Conservation (phyloP, 2,888 invertebrate genomes). For the Monoplex corrugatus region DNA sequence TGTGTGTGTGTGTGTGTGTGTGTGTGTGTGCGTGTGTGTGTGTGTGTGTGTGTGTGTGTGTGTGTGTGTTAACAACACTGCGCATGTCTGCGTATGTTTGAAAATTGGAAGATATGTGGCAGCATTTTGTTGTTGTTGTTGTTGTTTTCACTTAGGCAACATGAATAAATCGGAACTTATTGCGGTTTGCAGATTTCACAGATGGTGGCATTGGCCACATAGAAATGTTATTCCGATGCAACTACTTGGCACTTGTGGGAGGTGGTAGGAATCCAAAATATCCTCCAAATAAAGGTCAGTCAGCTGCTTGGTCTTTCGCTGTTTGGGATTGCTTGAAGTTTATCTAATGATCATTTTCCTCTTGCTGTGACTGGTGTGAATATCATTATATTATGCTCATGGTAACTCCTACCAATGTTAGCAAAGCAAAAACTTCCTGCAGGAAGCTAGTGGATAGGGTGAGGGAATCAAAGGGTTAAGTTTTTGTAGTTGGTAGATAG, state of each 20-base stretch:
- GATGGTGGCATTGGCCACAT: constrained; percentile 96
- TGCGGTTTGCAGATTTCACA: constrained; percentile 87
- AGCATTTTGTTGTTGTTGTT: not conserved
- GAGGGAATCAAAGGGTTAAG: no score
- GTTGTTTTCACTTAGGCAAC: not conserved
- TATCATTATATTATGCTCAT: no score
- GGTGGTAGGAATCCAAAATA: constrained; percentile 95
- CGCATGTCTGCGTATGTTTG: not conserved
- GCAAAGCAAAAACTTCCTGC: no score
- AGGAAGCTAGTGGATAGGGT: no score
- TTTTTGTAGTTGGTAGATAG: no score
- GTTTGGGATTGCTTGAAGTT: no score
- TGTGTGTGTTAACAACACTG: no score
- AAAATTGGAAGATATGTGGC: not conserved
- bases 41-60: not conserved
- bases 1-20: no score
- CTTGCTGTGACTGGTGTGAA: no score
- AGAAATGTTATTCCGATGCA: constrained; percentile 98
- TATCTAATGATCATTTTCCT: no score
- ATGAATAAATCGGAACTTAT: not conserved
- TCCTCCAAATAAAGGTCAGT: constrained; percentile 91
- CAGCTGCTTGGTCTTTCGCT: no score
- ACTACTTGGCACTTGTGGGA: constrained; percentile 94
- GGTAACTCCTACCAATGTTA: no score
- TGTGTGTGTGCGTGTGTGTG: not conserved